Percentiles rank a stretch among this genome's conserved stretches.
phyloP scores from a whole-genome alignment of 2,797 vertebrate species.

The Acropternis orthonyx region DNA sequence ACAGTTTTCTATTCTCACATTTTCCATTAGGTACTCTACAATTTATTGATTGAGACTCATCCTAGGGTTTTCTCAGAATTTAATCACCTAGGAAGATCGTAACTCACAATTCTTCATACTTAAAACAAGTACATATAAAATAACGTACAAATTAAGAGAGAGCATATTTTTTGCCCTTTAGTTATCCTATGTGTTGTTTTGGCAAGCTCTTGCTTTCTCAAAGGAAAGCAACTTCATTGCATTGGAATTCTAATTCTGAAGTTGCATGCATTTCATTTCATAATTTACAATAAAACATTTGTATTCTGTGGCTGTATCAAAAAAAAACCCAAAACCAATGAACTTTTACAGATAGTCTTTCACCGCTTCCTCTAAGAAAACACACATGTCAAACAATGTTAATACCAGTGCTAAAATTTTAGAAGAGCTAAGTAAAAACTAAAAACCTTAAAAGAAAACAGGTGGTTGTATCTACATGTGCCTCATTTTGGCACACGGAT shows the following conservation, averaged over 20 bases:
- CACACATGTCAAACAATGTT: slow-evolving; percentile 51
- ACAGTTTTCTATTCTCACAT: neutral
- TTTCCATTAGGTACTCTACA: slow-evolving; percentile 7
- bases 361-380: slow-evolving; percentile 64
- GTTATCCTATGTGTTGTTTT: slow-evolving; percentile 44
- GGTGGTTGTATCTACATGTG: neutral
- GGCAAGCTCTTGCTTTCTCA: slow-evolving; percentile 61
- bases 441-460: slow-evolving; percentile 43
- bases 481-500: neutral
- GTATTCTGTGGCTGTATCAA: slow-evolving; percentile 39
- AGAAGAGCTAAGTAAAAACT: slow-evolving; percentile 62
- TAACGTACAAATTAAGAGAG: neutral
- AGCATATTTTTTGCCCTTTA: neutral
- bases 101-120: neutral
- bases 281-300: slow-evolving; percentile 63
- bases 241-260: slow-evolving; percentile 67
- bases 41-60: neutral
- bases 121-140: neutral
- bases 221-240: slow-evolving; percentile 60
- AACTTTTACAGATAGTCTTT: slow-evolving; percentile 50
- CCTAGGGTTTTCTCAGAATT: slow-evolving; percentile 3
- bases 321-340: neutral
- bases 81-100: neutral
- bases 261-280: slow-evolving; percentile 59
- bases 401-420: slow-evolving; percentile 58